Conservation (phyloP, 2,888 invertebrate species). For the Pollenia griseotomentosa region DNA sequence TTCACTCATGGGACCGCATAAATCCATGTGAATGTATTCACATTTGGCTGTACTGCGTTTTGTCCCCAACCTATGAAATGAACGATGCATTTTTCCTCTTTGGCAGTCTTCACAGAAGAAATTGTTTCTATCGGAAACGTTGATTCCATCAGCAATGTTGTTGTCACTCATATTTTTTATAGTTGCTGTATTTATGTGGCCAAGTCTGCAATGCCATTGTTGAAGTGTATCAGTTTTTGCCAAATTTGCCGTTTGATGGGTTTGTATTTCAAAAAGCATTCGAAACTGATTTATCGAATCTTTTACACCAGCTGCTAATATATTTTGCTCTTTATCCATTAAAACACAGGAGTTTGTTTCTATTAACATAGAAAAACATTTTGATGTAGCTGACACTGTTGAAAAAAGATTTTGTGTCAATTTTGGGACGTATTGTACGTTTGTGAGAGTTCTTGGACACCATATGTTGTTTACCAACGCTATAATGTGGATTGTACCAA, state of each 20-base stretch:
- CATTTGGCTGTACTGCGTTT: constrained; percentile 46
- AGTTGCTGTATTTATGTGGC: constrained; percentile 51
- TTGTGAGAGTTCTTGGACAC: constrained; percentile 40
- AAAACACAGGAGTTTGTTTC: constrained; percentile 36
- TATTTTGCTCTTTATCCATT: constrained; percentile 28
- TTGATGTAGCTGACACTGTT: constrained; percentile 28
- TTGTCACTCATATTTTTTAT: constrained; percentile 57
- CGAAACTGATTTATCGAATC: constrained; percentile 49
- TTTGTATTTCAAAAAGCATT: constrained; percentile 41
- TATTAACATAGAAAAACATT: constrained; percentile 48
- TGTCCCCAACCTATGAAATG: background rate
- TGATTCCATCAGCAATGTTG: constrained; percentile 47
- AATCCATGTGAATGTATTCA: constrained; percentile 68
- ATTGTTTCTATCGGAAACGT: constrained; percentile 21
- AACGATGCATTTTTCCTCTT: constrained; percentile 56
- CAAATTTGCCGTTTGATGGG: constrained; percentile 30
- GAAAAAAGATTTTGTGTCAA: constrained; percentile 72
- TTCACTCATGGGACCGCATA: constrained; percentile 65
- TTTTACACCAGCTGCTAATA: constrained; percentile 45
- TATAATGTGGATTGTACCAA: constrained; percentile 55
- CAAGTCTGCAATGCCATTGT: constrained; percentile 56
- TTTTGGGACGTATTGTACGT: constrained; percentile 71
- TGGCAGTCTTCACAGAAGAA: constrained; percentile 58
- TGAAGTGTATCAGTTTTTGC: constrained; percentile 43
- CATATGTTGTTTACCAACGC: constrained; percentile 56